These are phyloP conservation scores for Paradoxurus hermaphroditus DNA, from an alignment of 2,113 vertebrate species.

Conservation along the genomic window DNA sequence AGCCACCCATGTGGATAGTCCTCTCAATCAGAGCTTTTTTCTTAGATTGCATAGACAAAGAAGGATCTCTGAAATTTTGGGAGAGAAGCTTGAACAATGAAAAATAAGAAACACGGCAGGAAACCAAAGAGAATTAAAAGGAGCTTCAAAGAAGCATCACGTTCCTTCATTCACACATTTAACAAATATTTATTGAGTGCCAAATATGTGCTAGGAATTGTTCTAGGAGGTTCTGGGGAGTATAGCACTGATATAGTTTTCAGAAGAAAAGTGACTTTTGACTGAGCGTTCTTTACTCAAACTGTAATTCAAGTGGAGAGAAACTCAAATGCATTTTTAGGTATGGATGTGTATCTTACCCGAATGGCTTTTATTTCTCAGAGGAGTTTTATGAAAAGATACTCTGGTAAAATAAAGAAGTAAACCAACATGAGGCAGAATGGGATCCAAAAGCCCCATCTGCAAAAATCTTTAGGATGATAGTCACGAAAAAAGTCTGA, in stretches of 20 bases:
- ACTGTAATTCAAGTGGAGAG: background rate
- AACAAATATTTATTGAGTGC: background rate
- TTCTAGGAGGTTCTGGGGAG: background rate
- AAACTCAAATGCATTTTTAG: background rate
- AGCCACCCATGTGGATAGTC: background rate
- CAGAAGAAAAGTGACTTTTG: background rate
- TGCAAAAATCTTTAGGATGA: background rate
- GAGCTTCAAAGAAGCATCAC: background rate
- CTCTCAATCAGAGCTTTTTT: background rate
- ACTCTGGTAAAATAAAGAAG: background rate
- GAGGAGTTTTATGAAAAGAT: background rate
- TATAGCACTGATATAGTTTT: background rate
- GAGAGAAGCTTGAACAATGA: background rate
- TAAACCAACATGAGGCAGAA: background rate
- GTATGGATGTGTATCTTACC: background rate
- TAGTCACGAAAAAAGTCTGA: background rate
- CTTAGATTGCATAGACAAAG: background rate
- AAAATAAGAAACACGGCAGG: background rate
- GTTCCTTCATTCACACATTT: background rate
- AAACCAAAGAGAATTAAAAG: background rate
- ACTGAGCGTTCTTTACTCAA: background rate
- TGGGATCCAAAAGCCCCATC: background rate
- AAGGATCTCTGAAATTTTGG: background rate
- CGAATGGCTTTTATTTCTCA: background rate
- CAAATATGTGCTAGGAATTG: background rate